These are phyloP conservation scores for Eilema sororculum DNA, from an alignment of 2,888 invertebrate genomes.

Conservation along the genomic window DNA sequence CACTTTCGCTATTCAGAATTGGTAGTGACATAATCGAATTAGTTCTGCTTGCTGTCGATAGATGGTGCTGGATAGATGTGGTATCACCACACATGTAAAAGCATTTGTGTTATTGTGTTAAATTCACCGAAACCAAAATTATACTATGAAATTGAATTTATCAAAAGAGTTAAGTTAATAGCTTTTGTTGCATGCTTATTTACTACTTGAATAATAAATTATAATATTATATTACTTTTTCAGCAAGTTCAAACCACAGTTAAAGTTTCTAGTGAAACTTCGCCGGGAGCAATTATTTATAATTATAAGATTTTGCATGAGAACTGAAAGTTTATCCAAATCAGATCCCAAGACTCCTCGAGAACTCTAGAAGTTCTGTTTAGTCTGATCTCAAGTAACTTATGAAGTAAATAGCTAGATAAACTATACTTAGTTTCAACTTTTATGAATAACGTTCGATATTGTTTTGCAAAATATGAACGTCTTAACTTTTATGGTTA, in stretches of 20 bases:
- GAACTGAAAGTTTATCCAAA: slow-evolving; percentile 31
- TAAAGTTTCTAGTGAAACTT: slow-evolving; percentile 34
- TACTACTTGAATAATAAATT: neutral
- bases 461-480: neutral
- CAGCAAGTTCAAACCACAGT: slow-evolving; percentile 27
- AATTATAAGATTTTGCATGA: slow-evolving; percentile 33
- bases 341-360: slow-evolving; percentile 26
- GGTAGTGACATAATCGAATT: too few species aligned
- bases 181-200: neutral
- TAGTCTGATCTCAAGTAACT: slow-evolving; percentile 1
- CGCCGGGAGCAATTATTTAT: slow-evolving; percentile 37
- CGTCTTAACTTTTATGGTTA: neutral
- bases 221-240: slow-evolving; percentile 3
- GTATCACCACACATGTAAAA: too few species aligned
- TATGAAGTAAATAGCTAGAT: neutral
- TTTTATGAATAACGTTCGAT: neutral
- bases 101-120: too few species aligned
- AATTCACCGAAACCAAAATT: too few species aligned
- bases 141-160: neutral
- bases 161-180: neutral
- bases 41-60: too few species aligned
- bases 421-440: neutral
- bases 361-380: slow-evolving; percentile 32
- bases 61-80: too few species aligned
- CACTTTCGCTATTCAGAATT: too few species aligned